Conservation (phyloP, 2,113 vertebrate species). For the Aleadryas rufinucha region DNA sequence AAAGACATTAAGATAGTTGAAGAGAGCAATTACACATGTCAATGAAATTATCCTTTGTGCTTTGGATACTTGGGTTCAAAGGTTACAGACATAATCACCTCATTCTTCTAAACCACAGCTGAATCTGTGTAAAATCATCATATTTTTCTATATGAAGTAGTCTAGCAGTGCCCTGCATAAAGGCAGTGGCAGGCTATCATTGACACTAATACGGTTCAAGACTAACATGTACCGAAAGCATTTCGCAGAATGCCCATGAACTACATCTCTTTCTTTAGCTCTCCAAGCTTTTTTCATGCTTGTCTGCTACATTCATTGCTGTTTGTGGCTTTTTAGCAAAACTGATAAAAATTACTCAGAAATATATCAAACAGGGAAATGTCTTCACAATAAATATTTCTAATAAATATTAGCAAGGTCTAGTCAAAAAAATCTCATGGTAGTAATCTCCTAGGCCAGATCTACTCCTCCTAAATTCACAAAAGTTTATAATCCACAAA, state of each 20-base stretch:
- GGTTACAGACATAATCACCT: neutral
- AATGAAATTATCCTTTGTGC: neutral
- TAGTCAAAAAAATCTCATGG: neutral
- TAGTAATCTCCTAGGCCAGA: neutral
- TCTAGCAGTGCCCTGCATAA: neutral
- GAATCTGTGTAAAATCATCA: neutral
- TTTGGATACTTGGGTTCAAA: neutral
- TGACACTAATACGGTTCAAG: neutral
- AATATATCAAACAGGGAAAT: neutral
- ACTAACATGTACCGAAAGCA: neutral
- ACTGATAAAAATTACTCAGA: neutral
- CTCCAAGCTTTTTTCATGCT: neutral
- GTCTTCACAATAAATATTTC: neutral
- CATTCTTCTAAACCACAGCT: neutral
- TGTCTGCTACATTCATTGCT: neutral
- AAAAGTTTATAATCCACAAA: neutral
- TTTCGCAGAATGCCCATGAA: neutral
- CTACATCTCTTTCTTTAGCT: neutral
- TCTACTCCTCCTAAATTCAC: neutral
- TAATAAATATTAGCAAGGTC: neutral
- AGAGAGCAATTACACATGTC: neutral
- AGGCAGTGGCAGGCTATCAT: neutral
- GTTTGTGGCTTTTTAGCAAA: neutral
- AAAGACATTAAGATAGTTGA: neutral
- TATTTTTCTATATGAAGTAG: neutral